Evolutionary conservation across 1,140 invertebrate genomes (phyloP).

Genomic region (Lordiphosa mommai): DNA sequence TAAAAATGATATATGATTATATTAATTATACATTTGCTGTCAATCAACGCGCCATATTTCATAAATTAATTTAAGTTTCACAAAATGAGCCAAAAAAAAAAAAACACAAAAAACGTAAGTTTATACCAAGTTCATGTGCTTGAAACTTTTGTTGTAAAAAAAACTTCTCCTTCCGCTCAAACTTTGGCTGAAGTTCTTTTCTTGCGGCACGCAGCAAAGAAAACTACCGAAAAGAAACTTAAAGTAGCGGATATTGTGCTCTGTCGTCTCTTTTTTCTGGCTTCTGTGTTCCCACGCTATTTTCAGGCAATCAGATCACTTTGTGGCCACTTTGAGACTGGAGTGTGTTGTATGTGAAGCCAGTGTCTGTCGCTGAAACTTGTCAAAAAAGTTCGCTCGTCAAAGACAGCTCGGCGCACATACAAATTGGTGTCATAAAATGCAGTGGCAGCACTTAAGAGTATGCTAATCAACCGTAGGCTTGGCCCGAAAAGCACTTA

Average conservation of each 20-base stretch:
- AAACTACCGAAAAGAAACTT: conserved; percentile 41
- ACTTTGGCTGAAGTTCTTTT: conserved; percentile 52
- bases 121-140: conserved; percentile 72
- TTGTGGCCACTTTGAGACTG: conserved; percentile 19
- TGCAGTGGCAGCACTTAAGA: conserved; percentile 15
- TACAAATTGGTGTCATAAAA: conserved; percentile 36
- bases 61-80: conserved; percentile 74
- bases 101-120: conserved; percentile 21
- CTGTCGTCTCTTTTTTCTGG: conserved; percentile 23
- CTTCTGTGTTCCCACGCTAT: conserved; percentile 11
- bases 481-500: conserved; percentile 1
- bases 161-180: conserved; percentile 22
- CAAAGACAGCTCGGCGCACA: background rate
- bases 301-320: conserved; percentile 39
- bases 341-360: conserved; percentile 15
- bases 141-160: conserved; percentile 62
- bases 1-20: background rate
- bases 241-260: conserved; percentile 66
- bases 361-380: conserved; percentile 15
- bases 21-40: conserved; percentile 15
- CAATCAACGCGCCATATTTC: conserved; percentile 54
- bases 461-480: conserved; percentile 57
- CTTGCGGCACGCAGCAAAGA: conserved; percentile 7
- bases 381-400: conserved; percentile 20
- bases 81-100: conserved; percentile 44